phyloP scores from a whole-genome alignment of 30 jellyfish, hydroid and myxozoan genomes.

The Morbakka virulenta region DNA sequence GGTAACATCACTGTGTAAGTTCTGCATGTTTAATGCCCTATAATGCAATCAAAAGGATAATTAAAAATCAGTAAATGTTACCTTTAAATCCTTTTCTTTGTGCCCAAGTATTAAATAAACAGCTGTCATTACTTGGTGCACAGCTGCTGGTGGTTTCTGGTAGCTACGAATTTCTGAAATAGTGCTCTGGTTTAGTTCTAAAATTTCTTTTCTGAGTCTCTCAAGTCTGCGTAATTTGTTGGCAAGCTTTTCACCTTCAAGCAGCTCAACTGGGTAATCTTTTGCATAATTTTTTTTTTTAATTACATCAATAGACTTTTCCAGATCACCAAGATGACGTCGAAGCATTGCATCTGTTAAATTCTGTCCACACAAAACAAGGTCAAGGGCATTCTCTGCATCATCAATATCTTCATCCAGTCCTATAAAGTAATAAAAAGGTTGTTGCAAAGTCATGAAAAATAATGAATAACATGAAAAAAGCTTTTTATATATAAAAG shows the following conservation, averaged over 20 bases:
- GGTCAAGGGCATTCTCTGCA: slow-evolving; percentile 69
- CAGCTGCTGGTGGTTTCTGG: slow-evolving; percentile 86
- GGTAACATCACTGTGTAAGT: no score
- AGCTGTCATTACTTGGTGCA: slow-evolving; percentile 86
- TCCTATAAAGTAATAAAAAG: slow-evolving; percentile 27
- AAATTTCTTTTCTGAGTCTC: slow-evolving; percentile 69
- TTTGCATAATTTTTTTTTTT: slow-evolving; percentile 62
- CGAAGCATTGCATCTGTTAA: slow-evolving; percentile 81
- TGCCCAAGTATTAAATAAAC: slow-evolving; percentile 74
- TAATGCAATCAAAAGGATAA: no score
- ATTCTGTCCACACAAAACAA: slow-evolving; percentile 66
- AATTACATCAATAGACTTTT: slow-evolving; percentile 62
- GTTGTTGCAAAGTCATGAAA: no score
- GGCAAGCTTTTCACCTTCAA: slow-evolving; percentile 70
- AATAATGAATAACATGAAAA: background rate
- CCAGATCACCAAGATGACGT: slow-evolving; percentile 77
- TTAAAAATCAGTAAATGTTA: background rate
- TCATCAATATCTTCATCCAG: slow-evolving; percentile 59
- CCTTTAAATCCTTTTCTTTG: slow-evolving; percentile 90
- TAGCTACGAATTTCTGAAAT: slow-evolving; percentile 86
- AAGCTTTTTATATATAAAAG: background rate
- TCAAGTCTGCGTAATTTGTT: slow-evolving; percentile 69
- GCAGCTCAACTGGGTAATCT: slow-evolving; percentile 58
- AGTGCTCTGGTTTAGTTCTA: slow-evolving; percentile 85
- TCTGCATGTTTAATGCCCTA: no score